Percentiles rank a stretch among this genome's conserved stretches.
phyloP scores from a whole-genome alignment of 2,888 invertebrate genomes.

The Petrophora chlorosata region DNA sequence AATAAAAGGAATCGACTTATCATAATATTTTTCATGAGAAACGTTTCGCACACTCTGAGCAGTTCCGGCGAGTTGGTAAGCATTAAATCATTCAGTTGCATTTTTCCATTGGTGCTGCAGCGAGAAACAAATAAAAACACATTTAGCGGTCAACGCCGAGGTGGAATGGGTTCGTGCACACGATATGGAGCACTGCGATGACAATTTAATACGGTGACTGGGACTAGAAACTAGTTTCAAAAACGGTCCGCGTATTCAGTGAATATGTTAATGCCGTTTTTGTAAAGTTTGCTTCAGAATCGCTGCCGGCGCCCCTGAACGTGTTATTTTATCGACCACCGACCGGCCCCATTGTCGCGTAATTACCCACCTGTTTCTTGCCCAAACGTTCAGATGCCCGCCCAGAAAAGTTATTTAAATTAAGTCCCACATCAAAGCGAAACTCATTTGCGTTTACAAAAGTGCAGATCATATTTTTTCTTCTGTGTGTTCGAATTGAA shows the following conservation, averaged over 20 bases:
- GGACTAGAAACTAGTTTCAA: constrained; percentile 24
- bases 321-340: constrained; percentile 37
- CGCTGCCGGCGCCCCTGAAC: constrained; percentile 18
- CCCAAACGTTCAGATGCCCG: constrained; percentile 35
- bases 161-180: constrained; percentile 40
- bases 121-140: constrained; percentile 38
- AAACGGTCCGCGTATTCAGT: constrained; percentile 21
- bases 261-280: constrained; percentile 29
- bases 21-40: constrained; percentile 44
- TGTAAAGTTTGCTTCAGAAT: constrained; percentile 16
- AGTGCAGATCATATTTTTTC: constrained; percentile 79
- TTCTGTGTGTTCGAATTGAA: constrained; percentile 76
- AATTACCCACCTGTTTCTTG: constrained; percentile 48
- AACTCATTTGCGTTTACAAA: constrained; percentile 80
- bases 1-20: constrained; percentile 47
- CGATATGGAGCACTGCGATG: constrained; percentile 40
- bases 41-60: constrained; percentile 40
- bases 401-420: constrained; percentile 65
- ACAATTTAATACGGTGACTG: constrained; percentile 39
- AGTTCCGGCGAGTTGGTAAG: constrained; percentile 36
- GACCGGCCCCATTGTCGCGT: constrained; percentile 46
- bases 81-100: constrained; percentile 45
- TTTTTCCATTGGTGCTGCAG: constrained; percentile 36
- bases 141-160: constrained; percentile 41
- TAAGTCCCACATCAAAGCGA: constrained; percentile 71